A percentile compares a stretch with the other conserved stretches of the same genome.
Conservation (phyloP, 2,113 vertebrate species). For the Sphyrna mokarran region DNA sequence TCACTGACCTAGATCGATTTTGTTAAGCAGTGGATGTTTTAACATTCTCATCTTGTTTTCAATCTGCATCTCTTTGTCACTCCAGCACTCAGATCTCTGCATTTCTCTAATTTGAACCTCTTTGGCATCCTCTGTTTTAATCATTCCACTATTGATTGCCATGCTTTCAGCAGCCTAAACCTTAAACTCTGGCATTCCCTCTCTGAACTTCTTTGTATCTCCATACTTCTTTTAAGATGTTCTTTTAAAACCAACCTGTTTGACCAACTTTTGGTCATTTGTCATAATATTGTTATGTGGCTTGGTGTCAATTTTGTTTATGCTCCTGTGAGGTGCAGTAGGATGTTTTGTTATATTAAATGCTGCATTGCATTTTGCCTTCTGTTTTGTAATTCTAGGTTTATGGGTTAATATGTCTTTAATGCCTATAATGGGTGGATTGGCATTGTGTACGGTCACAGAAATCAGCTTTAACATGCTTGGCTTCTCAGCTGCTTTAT, state of each 20-base stretch:
- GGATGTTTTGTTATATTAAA: not conserved
- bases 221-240: not conserved
- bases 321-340: not conserved
- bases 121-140: not conserved
- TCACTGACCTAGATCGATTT: not conserved
- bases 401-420: slow-evolving; percentile 87
- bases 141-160: not conserved
- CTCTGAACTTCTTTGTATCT: not conserved
- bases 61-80: not conserved
- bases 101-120: not conserved
- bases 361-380: not conserved
- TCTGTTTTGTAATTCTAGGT: slow-evolving; percentile 53
- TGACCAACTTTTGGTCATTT: not conserved
- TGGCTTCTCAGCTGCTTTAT: slow-evolving; percentile 86
- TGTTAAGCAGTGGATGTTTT: not conserved
- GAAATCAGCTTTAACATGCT: slow-evolving; percentile 89
- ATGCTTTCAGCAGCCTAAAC: not conserved
- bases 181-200: not conserved
- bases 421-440: slow-evolving; percentile 82
- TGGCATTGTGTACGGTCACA: slow-evolving; percentile 82
- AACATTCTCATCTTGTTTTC: not conserved
- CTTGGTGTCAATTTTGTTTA: not conserved
- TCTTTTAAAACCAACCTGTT: not conserved
- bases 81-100: not conserved
- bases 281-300: not conserved